phyloP scores from a whole-genome alignment of 2,888 invertebrate species.

The Megamerina dolium region DNA sequence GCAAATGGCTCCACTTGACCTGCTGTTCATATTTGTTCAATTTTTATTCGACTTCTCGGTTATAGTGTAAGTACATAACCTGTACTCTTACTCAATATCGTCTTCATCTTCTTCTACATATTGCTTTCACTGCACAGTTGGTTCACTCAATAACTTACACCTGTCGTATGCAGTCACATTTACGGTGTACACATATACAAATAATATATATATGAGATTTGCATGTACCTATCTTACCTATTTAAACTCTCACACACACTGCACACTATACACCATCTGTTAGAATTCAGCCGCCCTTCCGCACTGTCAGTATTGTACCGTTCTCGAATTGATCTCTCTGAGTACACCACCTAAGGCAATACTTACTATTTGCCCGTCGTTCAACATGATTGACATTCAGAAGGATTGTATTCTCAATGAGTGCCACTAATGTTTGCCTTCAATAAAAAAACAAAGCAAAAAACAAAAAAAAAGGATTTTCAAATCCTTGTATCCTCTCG shows the following conservation, averaged over 20 bases:
- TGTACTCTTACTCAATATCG: neutral
- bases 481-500: no score
- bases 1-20: no score
- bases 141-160: neutral
- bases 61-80: no score
- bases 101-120: neutral
- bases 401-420: constrained; percentile 18
- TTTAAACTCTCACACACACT: no score
- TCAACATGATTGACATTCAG: constrained; percentile 37
- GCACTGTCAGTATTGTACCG: neutral
- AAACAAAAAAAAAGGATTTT: no score
- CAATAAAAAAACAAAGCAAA: no score
- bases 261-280: constrained; percentile 38
- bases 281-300: constrained; percentile 25
- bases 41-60: neutral
- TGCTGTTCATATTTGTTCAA: constrained; percentile 13
- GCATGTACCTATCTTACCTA: constrained; percentile 22
- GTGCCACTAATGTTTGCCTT: neutral
- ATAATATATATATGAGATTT: constrained; percentile 24
- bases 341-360: constrained; percentile 5
- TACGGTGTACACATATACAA: neutral
- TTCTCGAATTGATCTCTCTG: neutral
- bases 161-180: neutral
- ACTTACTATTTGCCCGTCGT: no score
- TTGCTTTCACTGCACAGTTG: neutral